Percentiles rank a stretch among this genome's conserved stretches.
These are phyloP conservation scores for Spizaetus ornatus DNA, from an alignment of 2,113 vertebrate genomes.

Conservation along the genomic window DNA sequence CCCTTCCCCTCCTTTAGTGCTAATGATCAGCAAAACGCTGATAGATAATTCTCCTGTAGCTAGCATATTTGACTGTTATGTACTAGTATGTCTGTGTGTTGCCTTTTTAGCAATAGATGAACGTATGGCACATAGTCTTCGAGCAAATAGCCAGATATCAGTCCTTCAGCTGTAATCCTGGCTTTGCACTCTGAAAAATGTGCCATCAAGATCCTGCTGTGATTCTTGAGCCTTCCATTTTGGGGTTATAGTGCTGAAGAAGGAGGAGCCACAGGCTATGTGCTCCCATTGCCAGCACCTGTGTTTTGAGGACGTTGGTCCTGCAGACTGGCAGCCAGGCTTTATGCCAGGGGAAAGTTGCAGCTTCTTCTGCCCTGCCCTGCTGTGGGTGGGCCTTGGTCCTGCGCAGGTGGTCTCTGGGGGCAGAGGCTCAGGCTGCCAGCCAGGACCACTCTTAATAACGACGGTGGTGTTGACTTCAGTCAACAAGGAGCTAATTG, in stretches of 20 bases:
- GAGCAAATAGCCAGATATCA: constrained; percentile 30
- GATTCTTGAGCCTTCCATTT: not conserved
- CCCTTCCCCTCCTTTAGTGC: constrained; percentile 69
- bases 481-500: constrained; percentile 26
- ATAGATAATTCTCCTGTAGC: constrained; percentile 48
- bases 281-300: not conserved
- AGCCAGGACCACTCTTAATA: not conserved
- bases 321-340: not conserved
- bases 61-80: constrained; percentile 50
- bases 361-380: not conserved
- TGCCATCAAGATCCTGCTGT: not conserved
- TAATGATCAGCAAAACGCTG: constrained; percentile 55
- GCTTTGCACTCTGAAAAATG: not conserved
- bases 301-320: not conserved
- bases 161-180: constrained; percentile 26
- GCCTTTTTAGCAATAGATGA: constrained; percentile 11
- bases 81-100: constrained; percentile 57
- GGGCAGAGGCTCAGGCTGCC: constrained; percentile 17
- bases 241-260: not conserved
- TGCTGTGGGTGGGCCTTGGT: not conserved
- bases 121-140: not conserved
- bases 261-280: not conserved
- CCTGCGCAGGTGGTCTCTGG: not conserved
- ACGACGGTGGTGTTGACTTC: not conserved
- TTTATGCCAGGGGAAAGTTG: fast-evolving